Evolutionary conservation across 2,888 invertebrate genomes (phyloP).

Genomic region (Agrochola macilenta): DNA sequence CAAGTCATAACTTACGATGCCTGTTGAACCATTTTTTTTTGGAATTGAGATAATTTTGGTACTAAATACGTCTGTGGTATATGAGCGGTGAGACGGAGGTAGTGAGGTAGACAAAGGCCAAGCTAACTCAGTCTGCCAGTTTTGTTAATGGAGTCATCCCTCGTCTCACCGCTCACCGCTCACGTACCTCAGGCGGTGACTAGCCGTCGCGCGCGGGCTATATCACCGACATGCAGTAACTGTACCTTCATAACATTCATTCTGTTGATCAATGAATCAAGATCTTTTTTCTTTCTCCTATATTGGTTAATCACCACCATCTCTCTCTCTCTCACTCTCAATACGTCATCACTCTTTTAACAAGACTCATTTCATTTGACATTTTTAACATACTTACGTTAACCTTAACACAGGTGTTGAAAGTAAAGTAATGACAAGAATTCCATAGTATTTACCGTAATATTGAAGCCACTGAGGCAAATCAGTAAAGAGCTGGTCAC

Average conservation of each 20-base stretch:
- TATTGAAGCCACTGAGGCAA: constrained; percentile 82
- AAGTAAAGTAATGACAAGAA: constrained; percentile 6
- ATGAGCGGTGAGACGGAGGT: too few relatives aligned
- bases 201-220: too few relatives aligned
- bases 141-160: too few relatives aligned
- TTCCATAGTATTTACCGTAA: constrained; percentile 73
- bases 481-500: constrained; percentile 80
- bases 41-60: too few relatives aligned
- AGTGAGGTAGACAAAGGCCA: too few relatives aligned
- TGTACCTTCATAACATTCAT: background rate
- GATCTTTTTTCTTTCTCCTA: background rate
- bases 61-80: too few relatives aligned
- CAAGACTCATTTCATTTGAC: background rate
- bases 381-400: background rate
- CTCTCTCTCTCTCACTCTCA: background rate
- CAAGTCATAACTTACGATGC: too few relatives aligned
- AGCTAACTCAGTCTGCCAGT: too few relatives aligned
- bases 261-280: background rate
- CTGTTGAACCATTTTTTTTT: too few relatives aligned
- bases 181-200: too few relatives aligned
- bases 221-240: background rate
- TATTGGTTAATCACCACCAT: background rate
- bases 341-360: background rate
- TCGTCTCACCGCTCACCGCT: too few relatives aligned
- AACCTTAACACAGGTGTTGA: constrained; percentile 21